Base-by-base conservation (phyloP, 2,113 vertebrate species). In the Notarius lentiginosus region DNA sequence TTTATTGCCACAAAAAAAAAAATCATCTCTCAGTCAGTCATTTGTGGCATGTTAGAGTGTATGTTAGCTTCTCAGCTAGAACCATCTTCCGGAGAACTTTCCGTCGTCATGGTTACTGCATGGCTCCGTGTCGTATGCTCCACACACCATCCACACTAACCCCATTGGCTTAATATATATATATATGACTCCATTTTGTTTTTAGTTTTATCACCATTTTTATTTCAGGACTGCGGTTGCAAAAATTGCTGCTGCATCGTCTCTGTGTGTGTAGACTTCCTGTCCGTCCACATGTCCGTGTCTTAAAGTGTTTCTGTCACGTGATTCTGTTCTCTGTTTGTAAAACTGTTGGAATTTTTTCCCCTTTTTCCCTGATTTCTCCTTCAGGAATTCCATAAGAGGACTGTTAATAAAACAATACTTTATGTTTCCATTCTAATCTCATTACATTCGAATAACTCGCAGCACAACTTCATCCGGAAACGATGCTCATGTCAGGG, bases 271-370 rank as follows among this genome's bases (percentile, higher is more conserved):
- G 72, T 0, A 76, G 79, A 81, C 55, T 70, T 90, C 94, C 87
- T 88, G 89, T 91, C 88, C 94, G 87, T 91, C 92, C 94, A 81
- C 0, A 15, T 79, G 91, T 95, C 89, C 86, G 89, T 91, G 83
- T 96, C 86, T 94, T 90, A 85, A 89, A 87, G 93, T 94, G 91
- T 91, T 61, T 61, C 56, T 20, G 92, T 95, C 94, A 92, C 84
- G 96, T 97, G 97, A 98, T 97, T 97, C 95, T 97, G 96, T 98
- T 97, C 95, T 97, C 96, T 97, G 96, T 97, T 96, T 27, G 95
- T 96, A 93, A 95, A 92, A 93, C 88, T 94, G 92, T 95, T 91
- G 91, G 86, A 92, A 41, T 80, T 34, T 80, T 94, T 92, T 79
- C 61, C 82, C 56, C 5, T 81, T 30, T 87, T 30, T 47, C 5